Conservation (phyloP, 2,113 vertebrate genomes). For the Neogale vison region DNA sequence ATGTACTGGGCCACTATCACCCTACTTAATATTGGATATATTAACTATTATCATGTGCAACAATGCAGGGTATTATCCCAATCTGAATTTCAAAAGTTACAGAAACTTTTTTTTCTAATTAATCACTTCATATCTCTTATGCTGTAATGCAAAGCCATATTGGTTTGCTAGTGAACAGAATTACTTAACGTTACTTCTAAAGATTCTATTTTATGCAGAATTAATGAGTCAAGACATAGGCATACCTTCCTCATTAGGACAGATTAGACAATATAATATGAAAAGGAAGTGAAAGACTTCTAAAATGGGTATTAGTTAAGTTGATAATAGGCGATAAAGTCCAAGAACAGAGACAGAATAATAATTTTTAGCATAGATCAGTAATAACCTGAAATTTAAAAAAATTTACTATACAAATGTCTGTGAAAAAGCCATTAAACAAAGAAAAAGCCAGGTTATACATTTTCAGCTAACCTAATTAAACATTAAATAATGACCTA, state of each 20-base stretch:
- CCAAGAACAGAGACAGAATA: constrained; percentile 21
- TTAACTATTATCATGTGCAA: neutral
- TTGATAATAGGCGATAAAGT: constrained; percentile 57
- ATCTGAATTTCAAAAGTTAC: neutral
- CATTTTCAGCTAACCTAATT: constrained; percentile 43
- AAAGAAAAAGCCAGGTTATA: constrained; percentile 15
- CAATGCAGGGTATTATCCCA: neutral
- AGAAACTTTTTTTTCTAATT: neutral
- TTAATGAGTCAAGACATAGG: neutral
- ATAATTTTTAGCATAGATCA: constrained; percentile 70
- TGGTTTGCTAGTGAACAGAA: neutral
- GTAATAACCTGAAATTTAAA: constrained; percentile 67
- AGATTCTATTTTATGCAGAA: neutral
- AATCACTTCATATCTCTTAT: neutral
- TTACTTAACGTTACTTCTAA: neutral
- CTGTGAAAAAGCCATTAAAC: constrained; percentile 68
- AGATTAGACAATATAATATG: neutral
- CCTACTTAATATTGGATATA: neutral
- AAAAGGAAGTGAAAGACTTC: neutral
- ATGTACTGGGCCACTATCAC: neutral
- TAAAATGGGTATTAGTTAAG: constrained; percentile 32
- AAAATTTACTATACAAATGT: constrained; percentile 66
- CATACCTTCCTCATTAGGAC: neutral
- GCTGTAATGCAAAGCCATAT: neutral
- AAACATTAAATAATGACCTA: constrained; percentile 68